Evolutionary conservation across 2,888 invertebrate species (phyloP).

Genomic region (Drosophila silvestris): DNA sequence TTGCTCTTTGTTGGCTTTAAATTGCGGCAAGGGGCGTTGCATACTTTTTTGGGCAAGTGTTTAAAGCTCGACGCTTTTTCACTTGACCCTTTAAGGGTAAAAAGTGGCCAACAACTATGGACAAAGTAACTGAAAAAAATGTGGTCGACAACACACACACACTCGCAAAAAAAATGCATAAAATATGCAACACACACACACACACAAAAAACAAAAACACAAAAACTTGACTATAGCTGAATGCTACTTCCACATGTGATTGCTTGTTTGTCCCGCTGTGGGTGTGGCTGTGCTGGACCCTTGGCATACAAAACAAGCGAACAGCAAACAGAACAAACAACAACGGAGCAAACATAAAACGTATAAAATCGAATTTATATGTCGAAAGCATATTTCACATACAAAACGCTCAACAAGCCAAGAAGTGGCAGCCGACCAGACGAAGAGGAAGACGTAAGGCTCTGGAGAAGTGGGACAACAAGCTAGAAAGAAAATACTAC

Average conservation of each 20-base stretch:
- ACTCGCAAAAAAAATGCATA: constrained; percentile 41
- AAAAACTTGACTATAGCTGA: constrained; percentile 17
- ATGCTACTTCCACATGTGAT: constrained; percentile 42
- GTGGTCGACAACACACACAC: neutral
- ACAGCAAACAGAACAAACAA: constrained; percentile 41
- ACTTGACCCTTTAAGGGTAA: constrained; percentile 18
- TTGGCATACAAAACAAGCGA: constrained; percentile 68
- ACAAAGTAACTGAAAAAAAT: constrained; percentile 28
- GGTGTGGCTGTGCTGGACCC: constrained; percentile 41
- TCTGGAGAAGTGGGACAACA: constrained; percentile 19
- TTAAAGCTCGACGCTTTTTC: constrained; percentile 23
- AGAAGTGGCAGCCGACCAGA: constrained; percentile 5
- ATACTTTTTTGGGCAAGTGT: constrained; percentile 17
- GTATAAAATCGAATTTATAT: constrained; percentile 80
- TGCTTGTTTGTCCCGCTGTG: constrained; percentile 29
- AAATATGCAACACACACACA: constrained; percentile 47
- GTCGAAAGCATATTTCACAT: constrained; percentile 74
- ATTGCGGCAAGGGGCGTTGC: constrained; percentile 25
- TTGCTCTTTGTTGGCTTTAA: constrained; percentile 30
- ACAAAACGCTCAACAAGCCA: constrained; percentile 52
- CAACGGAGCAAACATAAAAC: constrained; percentile 68
- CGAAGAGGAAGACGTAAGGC: neutral
- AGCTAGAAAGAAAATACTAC: neutral
- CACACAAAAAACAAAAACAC: constrained; percentile 7
- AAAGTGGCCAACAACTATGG: constrained; percentile 7